Evolutionary conservation across 2,113 vertebrate species (phyloP).

Genomic region (Macroglossus sobrinus): DNA sequence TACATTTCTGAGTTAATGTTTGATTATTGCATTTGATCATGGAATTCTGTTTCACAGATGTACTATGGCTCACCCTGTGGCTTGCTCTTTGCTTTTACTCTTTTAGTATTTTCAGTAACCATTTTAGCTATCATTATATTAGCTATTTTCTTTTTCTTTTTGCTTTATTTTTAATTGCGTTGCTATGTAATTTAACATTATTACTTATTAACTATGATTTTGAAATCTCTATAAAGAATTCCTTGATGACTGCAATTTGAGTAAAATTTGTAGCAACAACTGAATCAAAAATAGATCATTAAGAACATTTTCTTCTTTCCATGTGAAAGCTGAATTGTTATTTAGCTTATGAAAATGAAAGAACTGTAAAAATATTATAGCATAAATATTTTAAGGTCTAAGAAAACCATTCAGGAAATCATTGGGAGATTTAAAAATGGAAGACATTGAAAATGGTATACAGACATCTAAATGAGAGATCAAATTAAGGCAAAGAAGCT

Average conservation of each 20-base stretch:
- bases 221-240: not conserved
- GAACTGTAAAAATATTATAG: not conserved
- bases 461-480: not conserved
- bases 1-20: not conserved
- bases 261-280: not conserved
- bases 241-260: conserved; percentile 8
- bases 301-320: conserved; percentile 11
- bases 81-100: not conserved
- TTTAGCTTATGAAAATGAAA: not conserved
- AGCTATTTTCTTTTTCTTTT: not conserved
- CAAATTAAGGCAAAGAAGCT: conserved; percentile 3
- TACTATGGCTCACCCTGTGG: not conserved
- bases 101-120: not conserved
- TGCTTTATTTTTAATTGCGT: not conserved
- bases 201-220: not conserved
- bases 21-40: not conserved
- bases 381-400: not conserved
- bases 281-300: not conserved
- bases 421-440: not conserved
- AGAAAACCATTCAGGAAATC: not conserved
- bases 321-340: not conserved
- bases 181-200: not conserved
- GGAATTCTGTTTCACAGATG: not conserved
- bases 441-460: not conserved
- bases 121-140: not conserved